Base-by-base conservation (phyloP, 2,113 vertebrate genomes). In the Suricata suricatta region DNA sequence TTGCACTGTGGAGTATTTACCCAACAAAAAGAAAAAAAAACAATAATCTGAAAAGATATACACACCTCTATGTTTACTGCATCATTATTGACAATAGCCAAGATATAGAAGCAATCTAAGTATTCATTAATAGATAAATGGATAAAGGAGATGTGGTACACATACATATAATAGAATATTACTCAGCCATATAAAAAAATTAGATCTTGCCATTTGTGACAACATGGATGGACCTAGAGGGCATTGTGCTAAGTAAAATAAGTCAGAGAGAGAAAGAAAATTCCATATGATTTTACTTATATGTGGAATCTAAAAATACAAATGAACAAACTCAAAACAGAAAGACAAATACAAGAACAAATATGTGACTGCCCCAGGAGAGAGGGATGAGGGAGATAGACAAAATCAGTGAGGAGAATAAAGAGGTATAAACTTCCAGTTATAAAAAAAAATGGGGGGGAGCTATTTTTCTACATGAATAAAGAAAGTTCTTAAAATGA, bases 401-500 rank as follows among this genome's bases (percentile, higher is more conserved):
- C 74, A 47, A 77, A 77, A 77, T 47, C 27, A 3, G 16, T 77
- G 41, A 47, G 29, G 72, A 41, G 27, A 41, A 77, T 31, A 47
- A 77, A 47, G 41, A 47, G 74, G 41, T 47, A 31, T 27, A 77
- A 77, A 77, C 27, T 77, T 77, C 14, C 27, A 17, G 74, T 77
- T 47, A 31, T 47, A 17, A 31, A 77, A 76, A 29, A 77, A 15
- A 66, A 66, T 0, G 15, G 52, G 5, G 16, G 15, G 52, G 12
- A 17, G 41, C 41, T 47, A 77, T 47, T 77, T 44, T 77, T 77
- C 31, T 79, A 27, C 44, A 47, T 79, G 81, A 88, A 90, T 57
- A 69, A 63, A 88, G 5, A 86, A 14, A 76, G 35, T n/a, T 92
- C 87, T 95, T 92, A 96, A 96, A 97, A 69, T 93, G 68, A 89